Evolutionary conservation across 2,888 invertebrate genomes (phyloP).

Genomic region (Erynnis tages): DNA sequence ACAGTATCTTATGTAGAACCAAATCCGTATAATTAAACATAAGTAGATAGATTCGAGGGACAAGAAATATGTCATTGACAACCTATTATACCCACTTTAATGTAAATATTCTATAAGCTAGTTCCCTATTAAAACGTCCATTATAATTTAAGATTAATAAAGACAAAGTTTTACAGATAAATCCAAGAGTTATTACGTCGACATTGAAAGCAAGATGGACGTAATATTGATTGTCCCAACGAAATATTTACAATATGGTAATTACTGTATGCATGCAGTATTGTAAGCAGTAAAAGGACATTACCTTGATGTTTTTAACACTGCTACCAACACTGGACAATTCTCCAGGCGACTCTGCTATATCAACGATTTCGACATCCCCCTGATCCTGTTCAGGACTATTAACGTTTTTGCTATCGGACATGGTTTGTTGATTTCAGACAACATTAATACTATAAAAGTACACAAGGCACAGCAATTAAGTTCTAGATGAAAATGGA

Average conservation of each 20-base stretch:
- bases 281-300: neutral
- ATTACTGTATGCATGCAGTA: neutral
- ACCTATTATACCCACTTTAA: no score
- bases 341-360: constrained; percentile 59
- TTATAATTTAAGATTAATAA: no score
- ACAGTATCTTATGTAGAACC: neutral
- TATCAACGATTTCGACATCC: constrained; percentile 54
- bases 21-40: no score
- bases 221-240: constrained; percentile 10
- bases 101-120: no score
- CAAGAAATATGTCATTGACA: no score
- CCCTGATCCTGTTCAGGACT: constrained; percentile 57
- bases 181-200: constrained; percentile 5
- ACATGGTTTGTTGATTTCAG: constrained; percentile 61
- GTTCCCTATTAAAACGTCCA: no score
- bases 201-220: constrained; percentile 19
- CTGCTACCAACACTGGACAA: constrained; percentile 61
- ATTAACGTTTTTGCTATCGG: constrained; percentile 68
- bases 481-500: constrained; percentile 28
- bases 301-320: constrained; percentile 65
- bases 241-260: neutral
- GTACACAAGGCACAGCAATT: constrained; percentile 22
- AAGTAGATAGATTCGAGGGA: no score
- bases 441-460: constrained; percentile 58
- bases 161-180: no score